Evolutionary conservation across 1,140 invertebrate genomes (phyloP), one percentile per base, ranked within the genome.

Genomic region (Callitettix versicolor): DNA sequence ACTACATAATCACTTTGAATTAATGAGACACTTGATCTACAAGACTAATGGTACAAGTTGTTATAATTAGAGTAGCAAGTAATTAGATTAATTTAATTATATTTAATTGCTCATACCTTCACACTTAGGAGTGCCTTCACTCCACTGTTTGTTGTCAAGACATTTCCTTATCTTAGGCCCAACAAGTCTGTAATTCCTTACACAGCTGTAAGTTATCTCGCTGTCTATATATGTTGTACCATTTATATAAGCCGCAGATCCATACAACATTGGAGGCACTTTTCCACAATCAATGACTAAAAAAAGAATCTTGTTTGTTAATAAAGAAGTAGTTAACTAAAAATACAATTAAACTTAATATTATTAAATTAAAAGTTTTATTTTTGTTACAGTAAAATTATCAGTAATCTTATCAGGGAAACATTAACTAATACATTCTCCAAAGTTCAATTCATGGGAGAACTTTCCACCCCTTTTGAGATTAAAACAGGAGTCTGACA

Each of bases 201-300:
- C 75, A 65, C 91, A 95, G 20, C 74, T 79, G 69, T 91, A 93
- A 4, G 74, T 72, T 5, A 92, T 80, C 56, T 86, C 76, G 61
- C 87, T 91, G 34, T 81, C 85, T 14, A 93, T 68, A 66, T 86
- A 83, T 6, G 89, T 91, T 6, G 82, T 86, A 4, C 76, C 79
- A 58, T 89, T 86, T 0, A 79, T 66, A 58, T 94, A 92, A 26
- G 81, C 79, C 3, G 86, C 75, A 15, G 79, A 77, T 12, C 92
- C 93, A 65, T 91, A 90, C 0, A 80, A 71, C 53, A 95, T 70
- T 0, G 82, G 78, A 14, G 85, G 76, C 1, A 95, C 84, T 65
- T 86, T 82, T 6, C 89, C 91, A 68, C 93, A 96, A 62, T 95
- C 88, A 42, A 96, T 80, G 68, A 86, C 91, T 94, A 64, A 15